phyloP scores from a whole-genome alignment of 2,888 invertebrate species.

The Eretmocerus hayati region DNA sequence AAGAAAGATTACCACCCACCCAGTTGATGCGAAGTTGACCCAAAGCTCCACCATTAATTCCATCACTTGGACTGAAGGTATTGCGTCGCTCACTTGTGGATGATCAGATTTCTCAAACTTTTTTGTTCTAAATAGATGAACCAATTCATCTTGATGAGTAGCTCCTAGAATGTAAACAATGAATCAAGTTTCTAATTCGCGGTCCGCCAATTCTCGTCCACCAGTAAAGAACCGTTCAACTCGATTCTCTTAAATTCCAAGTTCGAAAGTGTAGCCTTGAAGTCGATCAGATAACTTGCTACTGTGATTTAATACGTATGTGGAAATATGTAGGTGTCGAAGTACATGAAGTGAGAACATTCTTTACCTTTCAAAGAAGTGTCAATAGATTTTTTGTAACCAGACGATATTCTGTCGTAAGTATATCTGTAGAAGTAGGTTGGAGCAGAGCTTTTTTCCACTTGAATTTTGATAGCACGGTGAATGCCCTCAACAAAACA shows the following conservation, averaged over 20 bases:
- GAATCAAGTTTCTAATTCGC: no score
- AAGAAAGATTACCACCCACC: constrained; percentile 28
- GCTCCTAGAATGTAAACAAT: constrained; percentile 23
- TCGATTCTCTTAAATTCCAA: no score
- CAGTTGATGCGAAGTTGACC: constrained; percentile 35
- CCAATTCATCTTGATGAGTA: constrained; percentile 32
- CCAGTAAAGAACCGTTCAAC: no score
- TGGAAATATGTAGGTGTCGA: neutral
- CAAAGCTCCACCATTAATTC: constrained; percentile 31
- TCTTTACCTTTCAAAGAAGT: neutral
- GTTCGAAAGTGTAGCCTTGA: no score
- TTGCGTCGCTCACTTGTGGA: neutral
- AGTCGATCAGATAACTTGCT: no score
- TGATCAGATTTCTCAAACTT: neutral
- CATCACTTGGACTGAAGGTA: constrained; percentile 10
- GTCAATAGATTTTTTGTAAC: constrained; percentile 15
- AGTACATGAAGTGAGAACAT: neutral
- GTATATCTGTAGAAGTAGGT: constrained; percentile 35
- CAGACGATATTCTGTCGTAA: constrained; percentile 25
- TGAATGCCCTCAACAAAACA: constrained; percentile 30
- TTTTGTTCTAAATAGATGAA: constrained; percentile 30
- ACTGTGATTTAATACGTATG: no score
- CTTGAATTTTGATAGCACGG: constrained; percentile 28
- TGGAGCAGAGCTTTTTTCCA: constrained; percentile 11
- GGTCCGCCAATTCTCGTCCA: no score